phyloP scores from a whole-genome alignment of 1,140 invertebrate genomes.

The Acromyrmex echinatior region DNA sequence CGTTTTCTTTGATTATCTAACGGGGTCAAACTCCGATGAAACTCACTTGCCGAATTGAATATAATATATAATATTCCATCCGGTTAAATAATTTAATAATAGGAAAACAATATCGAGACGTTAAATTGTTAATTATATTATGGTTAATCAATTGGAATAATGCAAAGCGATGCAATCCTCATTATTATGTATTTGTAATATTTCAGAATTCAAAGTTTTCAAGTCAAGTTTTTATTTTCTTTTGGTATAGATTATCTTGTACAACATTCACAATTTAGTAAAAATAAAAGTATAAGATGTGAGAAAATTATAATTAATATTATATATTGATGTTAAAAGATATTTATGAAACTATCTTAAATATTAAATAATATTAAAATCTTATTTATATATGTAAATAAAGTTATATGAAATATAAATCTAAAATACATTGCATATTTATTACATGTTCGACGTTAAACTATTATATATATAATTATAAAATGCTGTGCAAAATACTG shows the following conservation, averaged over 20 bases:
- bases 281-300: background rate
- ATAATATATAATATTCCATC: background rate
- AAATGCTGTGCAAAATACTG: background rate
- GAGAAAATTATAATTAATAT: background rate
- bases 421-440: background rate
- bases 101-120: background rate
- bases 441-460: background rate
- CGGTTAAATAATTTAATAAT: slow-evolving; percentile 4
- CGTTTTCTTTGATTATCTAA: slow-evolving; percentile 42
- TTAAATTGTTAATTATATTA: background rate
- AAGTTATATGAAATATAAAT: background rate
- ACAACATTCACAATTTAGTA: background rate
- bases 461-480: background rate
- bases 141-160: slow-evolving; percentile 14
- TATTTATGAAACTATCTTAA: slow-evolving; percentile 5
- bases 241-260: background rate
- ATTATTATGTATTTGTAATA: background rate
- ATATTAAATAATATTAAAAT: background rate
- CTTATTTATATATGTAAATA: background rate
- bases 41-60: background rate
- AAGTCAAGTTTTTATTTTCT: background rate
- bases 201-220: background rate
- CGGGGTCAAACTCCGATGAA: slow-evolving; percentile 30
- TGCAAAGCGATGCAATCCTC: background rate
- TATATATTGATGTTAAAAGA: background rate